Conservation (phyloP, 1,140 invertebrate species). For the Pseudomyrmex concolor region DNA sequence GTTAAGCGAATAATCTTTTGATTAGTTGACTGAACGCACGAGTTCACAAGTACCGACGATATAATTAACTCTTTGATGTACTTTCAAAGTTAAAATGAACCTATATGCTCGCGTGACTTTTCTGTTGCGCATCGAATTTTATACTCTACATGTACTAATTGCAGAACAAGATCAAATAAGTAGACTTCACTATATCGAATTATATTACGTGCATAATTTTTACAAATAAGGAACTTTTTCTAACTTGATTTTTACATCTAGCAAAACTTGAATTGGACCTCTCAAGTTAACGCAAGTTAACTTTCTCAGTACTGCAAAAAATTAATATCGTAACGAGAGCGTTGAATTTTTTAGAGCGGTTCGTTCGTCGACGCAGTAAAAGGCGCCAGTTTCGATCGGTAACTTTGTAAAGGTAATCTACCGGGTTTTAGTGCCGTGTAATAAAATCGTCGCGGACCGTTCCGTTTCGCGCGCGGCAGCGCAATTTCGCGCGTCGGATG, state of each 20-base stretch:
- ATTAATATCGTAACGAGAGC: conserved; percentile 33
- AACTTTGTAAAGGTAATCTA: conserved; percentile 65
- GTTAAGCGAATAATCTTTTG: conserved; percentile 5
- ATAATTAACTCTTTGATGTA: conserved; percentile 19
- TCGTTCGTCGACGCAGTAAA: conserved; percentile 28
- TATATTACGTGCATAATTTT: background rate
- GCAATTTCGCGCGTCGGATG: conserved; percentile 41
- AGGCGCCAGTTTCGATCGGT: conserved; percentile 53
- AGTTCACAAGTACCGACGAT: conserved; percentile 7
- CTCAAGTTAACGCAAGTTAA: background rate
- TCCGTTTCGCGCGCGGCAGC: conserved; percentile 54
- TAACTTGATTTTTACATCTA: background rate
- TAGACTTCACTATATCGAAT: background rate
- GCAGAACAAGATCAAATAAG: conserved; percentile 16
- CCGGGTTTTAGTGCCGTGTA: conserved; percentile 55
- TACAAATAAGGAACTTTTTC: background rate
- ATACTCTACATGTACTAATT: background rate
- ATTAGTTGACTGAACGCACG: background rate
- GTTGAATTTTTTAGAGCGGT: conserved; percentile 11
- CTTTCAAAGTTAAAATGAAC: background rate
- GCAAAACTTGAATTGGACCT: background rate
- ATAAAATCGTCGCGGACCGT: conserved; percentile 60
- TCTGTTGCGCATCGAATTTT: background rate
- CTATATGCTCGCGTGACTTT: background rate
- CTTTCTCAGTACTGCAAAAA: conserved; percentile 6